phyloP scores from a whole-genome alignment of 2,113 vertebrate species.

The Hemiscyllium ocellatum region DNA sequence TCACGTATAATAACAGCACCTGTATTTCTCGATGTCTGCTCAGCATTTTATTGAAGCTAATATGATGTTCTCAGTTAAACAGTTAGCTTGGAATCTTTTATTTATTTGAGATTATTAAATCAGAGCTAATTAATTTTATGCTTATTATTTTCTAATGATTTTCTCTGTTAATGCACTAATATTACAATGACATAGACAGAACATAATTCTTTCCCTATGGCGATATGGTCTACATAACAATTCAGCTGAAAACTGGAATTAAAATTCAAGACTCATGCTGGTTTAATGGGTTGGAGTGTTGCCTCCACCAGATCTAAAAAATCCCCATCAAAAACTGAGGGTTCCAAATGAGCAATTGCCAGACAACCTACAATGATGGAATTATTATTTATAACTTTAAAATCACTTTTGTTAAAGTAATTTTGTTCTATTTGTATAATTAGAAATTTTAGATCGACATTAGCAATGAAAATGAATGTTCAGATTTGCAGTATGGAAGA shows the following conservation, averaged over 20 bases:
- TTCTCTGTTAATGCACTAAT: neutral
- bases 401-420: neutral
- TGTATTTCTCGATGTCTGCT: neutral
- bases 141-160: slow-evolving; percentile 20
- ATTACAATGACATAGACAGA: neutral
- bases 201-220: slow-evolving; percentile 15
- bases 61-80: neutral
- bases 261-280: neutral
- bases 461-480: neutral
- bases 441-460: neutral
- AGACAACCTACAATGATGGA: neutral
- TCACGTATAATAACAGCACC: neutral
- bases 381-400: neutral
- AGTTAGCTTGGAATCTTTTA: neutral
- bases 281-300: neutral
- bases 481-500: neutral
- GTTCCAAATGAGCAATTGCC: neutral
- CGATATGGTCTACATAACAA: slow-evolving; percentile 21
- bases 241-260: neutral
- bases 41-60: neutral
- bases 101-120: slow-evolving; percentile 15
- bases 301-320: neutral
- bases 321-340: neutral
- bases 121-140: slow-evolving; percentile 30
- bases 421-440: neutral